These are phyloP conservation scores for Orcinus orca DNA, from an alignment of 2,113 vertebrate genomes.

Conservation along the genomic window DNA sequence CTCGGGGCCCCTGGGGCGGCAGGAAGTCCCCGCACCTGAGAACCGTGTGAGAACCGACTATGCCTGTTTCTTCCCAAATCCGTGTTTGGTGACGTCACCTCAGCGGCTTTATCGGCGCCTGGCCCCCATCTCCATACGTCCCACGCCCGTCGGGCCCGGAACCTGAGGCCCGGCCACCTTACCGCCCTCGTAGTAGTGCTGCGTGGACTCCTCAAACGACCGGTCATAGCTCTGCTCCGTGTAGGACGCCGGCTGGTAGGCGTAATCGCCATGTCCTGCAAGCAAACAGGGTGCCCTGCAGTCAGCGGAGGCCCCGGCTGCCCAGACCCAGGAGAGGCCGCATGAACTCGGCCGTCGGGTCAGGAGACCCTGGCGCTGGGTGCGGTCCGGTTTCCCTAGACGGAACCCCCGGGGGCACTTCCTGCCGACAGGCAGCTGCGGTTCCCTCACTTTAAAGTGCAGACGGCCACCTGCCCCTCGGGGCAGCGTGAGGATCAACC, in stretches of 20 bases:
- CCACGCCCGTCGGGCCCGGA: no score
- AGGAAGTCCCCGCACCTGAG: background rate
- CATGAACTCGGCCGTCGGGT: background rate
- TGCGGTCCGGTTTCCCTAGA: fast-evolving
- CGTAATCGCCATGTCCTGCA: constrained; percentile 92
- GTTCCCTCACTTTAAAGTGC: fast-evolving
- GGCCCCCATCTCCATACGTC: background rate
- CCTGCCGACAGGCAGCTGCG: fast-evolving
- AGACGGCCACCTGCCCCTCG: fast-evolving
- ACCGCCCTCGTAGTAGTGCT: constrained; percentile 98
- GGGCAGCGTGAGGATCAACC: fast-evolving
- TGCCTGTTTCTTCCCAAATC: no score
- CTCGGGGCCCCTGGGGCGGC: background rate
- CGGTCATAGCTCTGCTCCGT: constrained; percentile 95
- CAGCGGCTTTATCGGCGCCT: fast-evolving
- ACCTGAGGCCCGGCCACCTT: constrained; percentile 39
- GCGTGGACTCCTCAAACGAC: constrained; percentile 93
- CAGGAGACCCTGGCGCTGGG: fast-evolving
- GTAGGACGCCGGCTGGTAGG: constrained; percentile 94
- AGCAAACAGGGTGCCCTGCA: fast-evolving
- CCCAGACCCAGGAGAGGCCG: background rate
- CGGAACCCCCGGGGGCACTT: fast-evolving
- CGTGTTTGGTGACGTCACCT: background rate
- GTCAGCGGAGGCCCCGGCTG: fast-evolving
- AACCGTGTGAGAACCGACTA: no score